Percentiles rank a stretch among this genome's conserved stretches.
phyloP scores from a whole-genome alignment of 1,140 invertebrate species.

The Trachymyrmex septentrionalis region DNA sequence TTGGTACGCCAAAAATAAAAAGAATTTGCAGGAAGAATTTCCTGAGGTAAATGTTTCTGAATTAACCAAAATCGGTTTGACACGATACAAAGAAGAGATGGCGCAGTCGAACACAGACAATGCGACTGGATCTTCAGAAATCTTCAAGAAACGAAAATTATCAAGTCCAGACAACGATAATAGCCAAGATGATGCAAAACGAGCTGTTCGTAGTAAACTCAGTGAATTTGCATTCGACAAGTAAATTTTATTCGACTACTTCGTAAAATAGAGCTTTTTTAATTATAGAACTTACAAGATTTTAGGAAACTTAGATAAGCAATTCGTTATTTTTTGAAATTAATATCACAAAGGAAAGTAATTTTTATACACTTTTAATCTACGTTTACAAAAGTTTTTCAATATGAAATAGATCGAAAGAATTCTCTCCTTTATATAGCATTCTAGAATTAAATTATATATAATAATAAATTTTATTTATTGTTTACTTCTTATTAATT shows the following conservation, averaged over 20 bases:
- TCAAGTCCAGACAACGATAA: slow-evolving; percentile 59
- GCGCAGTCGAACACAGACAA: background rate
- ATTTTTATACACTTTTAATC: slow-evolving; percentile 37
- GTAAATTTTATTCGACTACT: slow-evolving; percentile 50
- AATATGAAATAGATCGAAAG: background rate
- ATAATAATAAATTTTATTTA: slow-evolving; percentile 48
- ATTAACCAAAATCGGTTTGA: slow-evolving; percentile 87
- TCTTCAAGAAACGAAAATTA: slow-evolving; percentile 80
- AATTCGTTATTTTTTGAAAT: background rate
- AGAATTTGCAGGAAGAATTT: slow-evolving; percentile 86
- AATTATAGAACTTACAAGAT: background rate
- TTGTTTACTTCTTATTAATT: slow-evolving; percentile 26
- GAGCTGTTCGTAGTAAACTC: slow-evolving; percentile 70
- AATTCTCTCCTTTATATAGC: background rate
- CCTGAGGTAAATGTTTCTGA: slow-evolving; percentile 86
- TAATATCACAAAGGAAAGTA: background rate
- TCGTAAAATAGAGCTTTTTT: background rate
- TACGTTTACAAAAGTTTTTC: background rate
- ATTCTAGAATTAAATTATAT: slow-evolving; percentile 21
- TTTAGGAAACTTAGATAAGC: background rate
- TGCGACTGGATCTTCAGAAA: slow-evolving; percentile 43
- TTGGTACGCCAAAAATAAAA: slow-evolving; percentile 88
- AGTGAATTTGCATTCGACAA: slow-evolving; percentile 73
- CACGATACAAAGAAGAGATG: slow-evolving; percentile 86
- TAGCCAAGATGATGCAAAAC: slow-evolving; percentile 73